Evolutionary conservation across 2,113 vertebrate genomes (phyloP), one percentile per base, ranked within the genome.

Genomic region (Dissostichus mawsoni): DNA sequence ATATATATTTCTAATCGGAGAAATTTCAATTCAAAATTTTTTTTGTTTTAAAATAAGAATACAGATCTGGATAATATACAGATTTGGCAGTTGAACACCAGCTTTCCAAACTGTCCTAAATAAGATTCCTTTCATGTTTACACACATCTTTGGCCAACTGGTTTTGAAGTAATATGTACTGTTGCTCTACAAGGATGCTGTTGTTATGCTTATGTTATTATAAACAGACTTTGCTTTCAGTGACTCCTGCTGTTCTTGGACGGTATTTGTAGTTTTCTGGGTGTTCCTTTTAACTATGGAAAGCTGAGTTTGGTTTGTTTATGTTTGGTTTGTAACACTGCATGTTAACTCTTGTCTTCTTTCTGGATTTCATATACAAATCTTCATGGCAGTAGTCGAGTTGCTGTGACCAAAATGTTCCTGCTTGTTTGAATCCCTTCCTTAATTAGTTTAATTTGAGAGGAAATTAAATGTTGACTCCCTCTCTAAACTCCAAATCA

Each of bases 201-300:
- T 41, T 41, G 36, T 41, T 41, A 41, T 41, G 36, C 36, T 18
- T 3, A 4, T 61, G 48, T 25, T 41, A 17, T 36, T 45, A 53
- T 18, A 70, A 64, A 58, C 63, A 69, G n/a, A 9, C 33, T 72
- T 44, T 17, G 69, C 51, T 8, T 62, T 44, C 45, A 67, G 65
- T 84, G 67, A 73, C 41, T 76, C 67, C 78, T 80, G 78, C 82
- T 80, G 77, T 57, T 45, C 65, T 51, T 9, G 14, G 23, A 36
- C 33, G 36, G 16, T 12, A 52, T 17, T 59, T 36, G 25, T 18
- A 48, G 3, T 25, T 47, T 25, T 57, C 12, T 16, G 36, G 36
- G 11, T 56, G 36, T 47, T 44, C 0, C 16, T 53, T 44, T 16
- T 4, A 29, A 13, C 29, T 2, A 20, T 53, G 10, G 18, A 63